Evolutionary conservation across 2,888 invertebrate genomes (phyloP).

Genomic region (Heliothis peltigera): DNA sequence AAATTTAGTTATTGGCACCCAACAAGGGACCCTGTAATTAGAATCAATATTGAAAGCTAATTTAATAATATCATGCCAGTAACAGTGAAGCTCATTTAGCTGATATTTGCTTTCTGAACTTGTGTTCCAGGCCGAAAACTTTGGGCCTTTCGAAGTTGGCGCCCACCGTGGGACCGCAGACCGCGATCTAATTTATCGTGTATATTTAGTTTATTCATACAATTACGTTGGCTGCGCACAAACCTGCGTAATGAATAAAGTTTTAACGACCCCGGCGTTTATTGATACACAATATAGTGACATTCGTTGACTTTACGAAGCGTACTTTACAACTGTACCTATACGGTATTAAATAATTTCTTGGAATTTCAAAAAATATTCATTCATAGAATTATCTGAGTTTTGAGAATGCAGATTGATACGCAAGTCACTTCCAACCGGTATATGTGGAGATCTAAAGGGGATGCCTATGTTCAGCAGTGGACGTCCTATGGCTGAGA

Average conservation of each 20-base stretch:
- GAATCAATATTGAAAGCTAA: not conserved
- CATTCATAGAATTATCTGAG: no score
- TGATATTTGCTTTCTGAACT: slow-evolving; percentile 22
- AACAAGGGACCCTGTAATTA: not conserved
- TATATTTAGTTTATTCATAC: slow-evolving; percentile 56
- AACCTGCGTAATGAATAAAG: slow-evolving; percentile 58
- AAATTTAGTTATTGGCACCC: slow-evolving; percentile 26
- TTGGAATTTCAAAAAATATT: no score
- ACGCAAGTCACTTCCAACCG: no score
- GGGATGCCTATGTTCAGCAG: no score
- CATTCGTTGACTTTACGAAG: slow-evolving; percentile 23
- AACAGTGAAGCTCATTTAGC: slow-evolving; percentile 15
- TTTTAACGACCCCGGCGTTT: slow-evolving; percentile 56
- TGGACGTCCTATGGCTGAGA: no score
- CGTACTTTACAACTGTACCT: slow-evolving; percentile 1
- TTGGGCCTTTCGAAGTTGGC: slow-evolving; percentile 37
- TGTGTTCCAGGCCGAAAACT: slow-evolving; percentile 37
- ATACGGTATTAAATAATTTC: slow-evolving; percentile 12
- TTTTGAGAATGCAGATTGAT: no score
- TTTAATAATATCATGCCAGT: slow-evolving; percentile 24
- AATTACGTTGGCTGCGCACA: slow-evolving; percentile 41
- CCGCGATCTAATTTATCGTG: slow-evolving; percentile 42
- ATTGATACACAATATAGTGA: slow-evolving; percentile 44
- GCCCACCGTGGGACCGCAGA: slow-evolving; percentile 46
- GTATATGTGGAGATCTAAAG: no score